phyloP scores from a whole-genome alignment of 2,888 invertebrate species.

The Resseliella maxima region DNA sequence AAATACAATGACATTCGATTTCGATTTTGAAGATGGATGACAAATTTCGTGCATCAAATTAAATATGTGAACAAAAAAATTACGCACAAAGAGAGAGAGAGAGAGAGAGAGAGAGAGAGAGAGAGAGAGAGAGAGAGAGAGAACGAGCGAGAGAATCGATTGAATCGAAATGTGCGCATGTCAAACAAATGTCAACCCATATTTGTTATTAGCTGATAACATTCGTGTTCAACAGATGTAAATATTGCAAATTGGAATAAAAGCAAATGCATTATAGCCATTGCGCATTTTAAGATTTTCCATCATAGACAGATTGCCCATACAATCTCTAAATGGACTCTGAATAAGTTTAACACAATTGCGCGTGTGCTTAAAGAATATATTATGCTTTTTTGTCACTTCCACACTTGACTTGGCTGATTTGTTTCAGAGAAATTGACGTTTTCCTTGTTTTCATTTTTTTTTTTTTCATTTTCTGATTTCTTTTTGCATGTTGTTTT shows the following conservation, averaged over 20 bases:
- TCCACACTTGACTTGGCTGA: neutral
- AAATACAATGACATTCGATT: neutral
- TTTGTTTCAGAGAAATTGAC: neutral
- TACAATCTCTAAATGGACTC: conserved; percentile 24
- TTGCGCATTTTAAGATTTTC: too few relatives aligned
- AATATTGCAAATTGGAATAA: too few relatives aligned
- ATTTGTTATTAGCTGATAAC: conserved; percentile 6
- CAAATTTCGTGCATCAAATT: neutral
- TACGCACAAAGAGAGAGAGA: neutral
- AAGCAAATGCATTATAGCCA: too few relatives aligned
- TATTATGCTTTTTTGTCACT: conserved; percentile 21
- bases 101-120: neutral
- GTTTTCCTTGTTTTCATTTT: neutral
- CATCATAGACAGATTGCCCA: too few relatives aligned
- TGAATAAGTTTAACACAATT: too few relatives aligned
- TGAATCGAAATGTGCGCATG: conserved; percentile 3
- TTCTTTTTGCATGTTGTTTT: neutral
- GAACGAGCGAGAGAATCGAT: neutral
- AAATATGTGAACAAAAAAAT: neutral
- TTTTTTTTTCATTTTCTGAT: neutral
- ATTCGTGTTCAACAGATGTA: neutral
- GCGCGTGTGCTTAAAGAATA: neutral
- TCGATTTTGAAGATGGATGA: neutral
- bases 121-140: neutral
- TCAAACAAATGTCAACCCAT: conserved; percentile 54